phyloP scores from a whole-genome alignment of 2,797 vertebrate genomes.

The Gymnopithys bicolor region DNA sequence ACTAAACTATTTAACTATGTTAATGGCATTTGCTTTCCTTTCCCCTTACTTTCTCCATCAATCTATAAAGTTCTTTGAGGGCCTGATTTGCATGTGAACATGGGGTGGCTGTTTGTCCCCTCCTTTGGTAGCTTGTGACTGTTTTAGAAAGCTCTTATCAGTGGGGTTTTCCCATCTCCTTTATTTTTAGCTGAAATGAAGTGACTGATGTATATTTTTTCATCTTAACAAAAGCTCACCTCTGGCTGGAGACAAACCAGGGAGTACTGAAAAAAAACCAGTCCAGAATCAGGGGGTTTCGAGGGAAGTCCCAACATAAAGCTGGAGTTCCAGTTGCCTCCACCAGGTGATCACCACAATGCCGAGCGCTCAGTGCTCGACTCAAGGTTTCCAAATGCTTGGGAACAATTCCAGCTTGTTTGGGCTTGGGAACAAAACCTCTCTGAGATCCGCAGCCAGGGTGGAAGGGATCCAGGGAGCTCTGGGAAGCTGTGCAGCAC shows the following conservation, averaged over 20 bases:
- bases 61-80: neutral
- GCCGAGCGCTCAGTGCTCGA: neutral
- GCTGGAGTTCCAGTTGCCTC: slow-evolving; percentile 27
- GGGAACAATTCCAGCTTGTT: slow-evolving; percentile 63
- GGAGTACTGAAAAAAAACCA: neutral
- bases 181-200: neutral
- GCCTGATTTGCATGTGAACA: neutral
- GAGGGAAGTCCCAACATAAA: slow-evolving; percentile 5
- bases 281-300: neutral
- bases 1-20: neutral
- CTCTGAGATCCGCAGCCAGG: slow-evolving; percentile 33
- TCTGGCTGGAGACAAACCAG: neutral
- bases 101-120: neutral
- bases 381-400: slow-evolving; percentile 30
- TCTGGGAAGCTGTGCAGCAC: neutral
- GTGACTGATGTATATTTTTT: neutral
- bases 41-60: neutral
- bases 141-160: neutral
- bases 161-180: neutral
- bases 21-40: slow-evolving; percentile 17
- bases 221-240: neutral
- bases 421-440: slow-evolving; percentile 53
- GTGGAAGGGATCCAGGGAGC: slow-evolving; percentile 60
- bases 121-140: neutral
- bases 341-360: slow-evolving; percentile 39